Evolutionary conservation across 2,797 vertebrate genomes (phyloP).

Genomic region (Mus spretus): DNA sequence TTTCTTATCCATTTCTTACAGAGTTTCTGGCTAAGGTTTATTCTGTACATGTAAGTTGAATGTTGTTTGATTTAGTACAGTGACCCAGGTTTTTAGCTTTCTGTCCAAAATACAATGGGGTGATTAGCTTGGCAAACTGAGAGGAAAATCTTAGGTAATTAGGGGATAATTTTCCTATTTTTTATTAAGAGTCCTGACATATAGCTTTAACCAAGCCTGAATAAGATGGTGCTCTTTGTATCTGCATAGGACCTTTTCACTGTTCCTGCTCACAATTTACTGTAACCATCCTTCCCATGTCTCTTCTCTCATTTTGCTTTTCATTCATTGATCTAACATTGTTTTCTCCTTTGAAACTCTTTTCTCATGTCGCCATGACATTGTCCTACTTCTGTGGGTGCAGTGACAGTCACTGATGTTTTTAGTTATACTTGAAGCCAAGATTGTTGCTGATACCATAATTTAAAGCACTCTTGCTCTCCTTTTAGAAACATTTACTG

Average conservation of each 20-base stretch:
- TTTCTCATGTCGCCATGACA: not conserved
- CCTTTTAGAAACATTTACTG: not conserved
- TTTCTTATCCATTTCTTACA: not conserved
- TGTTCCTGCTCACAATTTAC: not conserved
- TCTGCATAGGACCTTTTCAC: not conserved
- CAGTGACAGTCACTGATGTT: not conserved
- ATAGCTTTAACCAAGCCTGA: not conserved
- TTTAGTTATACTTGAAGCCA: constrained; percentile 19
- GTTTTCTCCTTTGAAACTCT: not conserved
- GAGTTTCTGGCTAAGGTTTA: not conserved
- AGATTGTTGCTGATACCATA: not conserved
- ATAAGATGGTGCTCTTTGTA: not conserved
- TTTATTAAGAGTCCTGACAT: not conserved
- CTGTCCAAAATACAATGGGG: not conserved
- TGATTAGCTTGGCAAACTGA: constrained; percentile 40
- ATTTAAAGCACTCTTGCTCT: not conserved
- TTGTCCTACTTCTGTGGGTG: not conserved
- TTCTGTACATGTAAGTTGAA: not conserved
- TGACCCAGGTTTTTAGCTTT: not conserved
- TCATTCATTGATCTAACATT: not conserved
- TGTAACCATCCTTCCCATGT: not conserved
- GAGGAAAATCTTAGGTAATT: not conserved
- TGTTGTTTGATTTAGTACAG: not conserved
- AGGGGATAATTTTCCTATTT: not conserved
- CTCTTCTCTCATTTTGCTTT: not conserved